These are phyloP conservation scores for Trypoxylus dichotomus DNA, from an alignment of 1,140 invertebrate species.

Conservation along the genomic window DNA sequence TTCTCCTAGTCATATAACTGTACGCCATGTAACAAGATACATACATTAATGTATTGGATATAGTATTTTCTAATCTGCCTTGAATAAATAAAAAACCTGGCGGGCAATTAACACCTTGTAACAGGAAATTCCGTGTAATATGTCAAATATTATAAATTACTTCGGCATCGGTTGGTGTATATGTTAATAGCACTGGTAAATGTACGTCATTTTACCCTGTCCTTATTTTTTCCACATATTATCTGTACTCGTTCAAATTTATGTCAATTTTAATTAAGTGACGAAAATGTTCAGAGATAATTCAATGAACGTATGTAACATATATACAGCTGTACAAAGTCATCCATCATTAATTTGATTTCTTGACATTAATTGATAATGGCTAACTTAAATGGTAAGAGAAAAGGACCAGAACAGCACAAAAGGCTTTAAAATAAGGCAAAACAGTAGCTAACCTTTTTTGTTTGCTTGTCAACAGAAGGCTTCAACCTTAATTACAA, in stretches of 20 bases:
- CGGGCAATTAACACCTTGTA: background rate
- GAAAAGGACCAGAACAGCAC: background rate
- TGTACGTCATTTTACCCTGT: background rate
- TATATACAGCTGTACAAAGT: background rate
- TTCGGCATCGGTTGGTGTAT: background rate
- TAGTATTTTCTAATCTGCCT: background rate
- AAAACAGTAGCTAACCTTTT: background rate
- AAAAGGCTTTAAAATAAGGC: background rate
- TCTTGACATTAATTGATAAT: background rate
- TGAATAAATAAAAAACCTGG: background rate
- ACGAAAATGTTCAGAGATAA: background rate
- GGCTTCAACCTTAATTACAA: background rate
- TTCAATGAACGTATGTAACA: background rate
- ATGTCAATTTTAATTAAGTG: background rate
- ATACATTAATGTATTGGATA: background rate
- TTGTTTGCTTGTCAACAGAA: background rate
- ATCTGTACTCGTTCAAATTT: background rate
- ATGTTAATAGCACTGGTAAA: background rate
- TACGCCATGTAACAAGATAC: background rate
- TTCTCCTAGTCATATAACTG: background rate
- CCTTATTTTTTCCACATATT: background rate
- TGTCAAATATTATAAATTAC: background rate
- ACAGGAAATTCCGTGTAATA: constrained; percentile 2
- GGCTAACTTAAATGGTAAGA: background rate
- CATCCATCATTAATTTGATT: background rate